These are phyloP conservation scores for Hormaphis cornu DNA, from an alignment of 1,140 invertebrate genomes.

Conservation along the genomic window DNA sequence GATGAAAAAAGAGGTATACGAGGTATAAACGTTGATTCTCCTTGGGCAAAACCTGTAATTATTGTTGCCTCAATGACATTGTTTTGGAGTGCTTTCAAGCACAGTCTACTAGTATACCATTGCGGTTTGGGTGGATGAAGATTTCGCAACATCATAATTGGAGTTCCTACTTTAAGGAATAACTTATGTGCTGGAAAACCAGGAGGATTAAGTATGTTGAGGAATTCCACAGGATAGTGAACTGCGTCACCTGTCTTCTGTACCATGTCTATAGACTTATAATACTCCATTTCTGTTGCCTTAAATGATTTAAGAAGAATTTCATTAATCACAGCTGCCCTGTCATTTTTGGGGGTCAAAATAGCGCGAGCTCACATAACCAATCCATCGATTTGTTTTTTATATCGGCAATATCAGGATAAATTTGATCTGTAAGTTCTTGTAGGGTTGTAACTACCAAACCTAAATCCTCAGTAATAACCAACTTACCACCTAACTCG, in stretches of 20 bases:
- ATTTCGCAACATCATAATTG: conserved; percentile 9
- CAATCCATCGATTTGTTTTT: too few relatives aligned
- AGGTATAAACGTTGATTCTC: conserved; percentile 42
- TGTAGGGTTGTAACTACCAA: too few relatives aligned
- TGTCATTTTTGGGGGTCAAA: too few relatives aligned
- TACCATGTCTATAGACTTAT: conserved; percentile 39
- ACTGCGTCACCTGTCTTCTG: conserved; percentile 38
- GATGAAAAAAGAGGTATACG: conserved; percentile 39
- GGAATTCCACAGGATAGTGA: conserved; percentile 42
- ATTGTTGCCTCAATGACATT: conserved; percentile 42
- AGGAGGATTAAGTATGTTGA: conserved; percentile 40
- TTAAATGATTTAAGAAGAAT: too few relatives aligned
- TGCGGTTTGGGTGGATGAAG: background rate
- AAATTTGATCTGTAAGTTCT: too few relatives aligned
- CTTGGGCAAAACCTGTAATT: conserved; percentile 40
- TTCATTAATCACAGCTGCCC: too few relatives aligned
- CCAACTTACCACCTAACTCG: too few relatives aligned
- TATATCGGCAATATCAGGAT: too few relatives aligned
- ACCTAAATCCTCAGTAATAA: too few relatives aligned
- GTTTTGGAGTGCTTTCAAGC: conserved; percentile 41
- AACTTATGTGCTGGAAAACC: conserved; percentile 36
- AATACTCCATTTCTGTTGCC: conserved; percentile 13
- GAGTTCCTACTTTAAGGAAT: background rate
- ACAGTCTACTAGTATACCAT: conserved; percentile 39
- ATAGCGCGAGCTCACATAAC: too few relatives aligned